A percentile compares a stretch with the other conserved stretches of the same genome.
Evolutionary conservation across 1,140 invertebrate genomes (phyloP).

Genomic region (Zaprionus ornatus): DNA sequence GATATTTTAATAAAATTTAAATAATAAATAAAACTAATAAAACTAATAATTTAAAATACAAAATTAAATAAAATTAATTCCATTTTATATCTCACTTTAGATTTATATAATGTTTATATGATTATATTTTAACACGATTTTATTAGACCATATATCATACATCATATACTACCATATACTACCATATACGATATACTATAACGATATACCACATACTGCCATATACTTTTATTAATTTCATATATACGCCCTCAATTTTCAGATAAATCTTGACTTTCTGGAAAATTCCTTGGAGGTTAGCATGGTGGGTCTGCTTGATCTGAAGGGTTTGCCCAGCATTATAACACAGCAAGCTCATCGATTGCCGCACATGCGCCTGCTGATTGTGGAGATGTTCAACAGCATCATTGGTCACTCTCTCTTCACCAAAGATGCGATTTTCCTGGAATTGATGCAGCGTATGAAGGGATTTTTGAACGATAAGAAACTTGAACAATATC

Average conservation of each 20-base stretch:
- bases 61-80: too few species aligned
- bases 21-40: too few species aligned
- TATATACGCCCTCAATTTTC: neutral
- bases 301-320: slow-evolving; percentile 46
- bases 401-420: slow-evolving; percentile 65
- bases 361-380: slow-evolving; percentile 41
- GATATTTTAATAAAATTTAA: too few species aligned
- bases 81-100: too few species aligned
- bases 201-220: too few species aligned
- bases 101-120: too few species aligned
- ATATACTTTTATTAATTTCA: too few species aligned
- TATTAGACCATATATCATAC: too few species aligned
- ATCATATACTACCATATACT: too few species aligned
- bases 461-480: slow-evolving; percentile 49
- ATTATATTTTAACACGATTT: too few species aligned
- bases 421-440: slow-evolving; percentile 69
- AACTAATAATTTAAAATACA: too few species aligned
- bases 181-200: too few species aligned
- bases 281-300: slow-evolving; percentile 59
- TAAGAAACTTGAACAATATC: slow-evolving; percentile 45
- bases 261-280: slow-evolving; percentile 62
- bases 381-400: slow-evolving; percentile 61
- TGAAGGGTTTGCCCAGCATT: slow-evolving; percentile 74
- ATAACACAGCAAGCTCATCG: slow-evolving; percentile 59
- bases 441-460: slow-evolving; percentile 65